Evolutionary conservation across 64 coral and sea anemone genomes (phyloP).

Genomic region (Dendrophyllia cribrosa): DNA sequence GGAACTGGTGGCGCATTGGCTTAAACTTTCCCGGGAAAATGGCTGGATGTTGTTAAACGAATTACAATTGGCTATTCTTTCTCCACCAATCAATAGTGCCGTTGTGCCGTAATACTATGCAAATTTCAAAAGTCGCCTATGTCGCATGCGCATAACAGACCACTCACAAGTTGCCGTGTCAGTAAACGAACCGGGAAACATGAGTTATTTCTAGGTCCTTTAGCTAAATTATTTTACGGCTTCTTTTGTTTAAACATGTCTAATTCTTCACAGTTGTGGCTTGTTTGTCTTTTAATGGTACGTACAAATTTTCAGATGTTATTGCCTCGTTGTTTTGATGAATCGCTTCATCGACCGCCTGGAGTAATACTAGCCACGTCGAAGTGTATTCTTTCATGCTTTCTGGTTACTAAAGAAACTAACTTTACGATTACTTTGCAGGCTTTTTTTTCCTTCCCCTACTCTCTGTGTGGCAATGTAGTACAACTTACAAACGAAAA

Average conservation of each 20-base stretch:
- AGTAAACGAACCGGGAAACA: conserved; percentile 69
- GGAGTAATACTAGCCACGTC: conserved; percentile 13
- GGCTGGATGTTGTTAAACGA: background rate
- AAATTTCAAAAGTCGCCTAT: conserved; percentile 21
- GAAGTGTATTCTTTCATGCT: conserved; percentile 8
- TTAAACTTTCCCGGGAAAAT: background rate
- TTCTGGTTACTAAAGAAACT: conserved; percentile 16
- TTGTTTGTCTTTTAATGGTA: conserved; percentile 79
- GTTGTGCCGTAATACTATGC: background rate
- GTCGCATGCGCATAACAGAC: conserved; percentile 89
- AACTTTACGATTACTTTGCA: background rate
- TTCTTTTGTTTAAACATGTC: conserved; percentile 77
- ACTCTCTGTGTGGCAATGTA: background rate
- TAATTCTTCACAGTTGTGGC: conserved; percentile 70
- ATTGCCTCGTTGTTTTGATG: conserved; percentile 24
- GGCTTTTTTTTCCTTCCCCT: background rate
- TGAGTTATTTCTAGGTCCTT: conserved; percentile 17
- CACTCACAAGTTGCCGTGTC: conserved; percentile 89
- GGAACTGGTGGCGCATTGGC: too few relatives aligned
- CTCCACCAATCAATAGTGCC: conserved; percentile 9
- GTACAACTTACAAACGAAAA: conserved; percentile 26
- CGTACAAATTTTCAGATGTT: conserved; percentile 31
- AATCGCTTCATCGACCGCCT: conserved; percentile 32
- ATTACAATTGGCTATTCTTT: background rate
- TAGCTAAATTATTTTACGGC: conserved; percentile 40